These are phyloP conservation scores for Endotricha flammealis DNA, from an alignment of 2,888 invertebrate genomes.

Conservation along the genomic window DNA sequence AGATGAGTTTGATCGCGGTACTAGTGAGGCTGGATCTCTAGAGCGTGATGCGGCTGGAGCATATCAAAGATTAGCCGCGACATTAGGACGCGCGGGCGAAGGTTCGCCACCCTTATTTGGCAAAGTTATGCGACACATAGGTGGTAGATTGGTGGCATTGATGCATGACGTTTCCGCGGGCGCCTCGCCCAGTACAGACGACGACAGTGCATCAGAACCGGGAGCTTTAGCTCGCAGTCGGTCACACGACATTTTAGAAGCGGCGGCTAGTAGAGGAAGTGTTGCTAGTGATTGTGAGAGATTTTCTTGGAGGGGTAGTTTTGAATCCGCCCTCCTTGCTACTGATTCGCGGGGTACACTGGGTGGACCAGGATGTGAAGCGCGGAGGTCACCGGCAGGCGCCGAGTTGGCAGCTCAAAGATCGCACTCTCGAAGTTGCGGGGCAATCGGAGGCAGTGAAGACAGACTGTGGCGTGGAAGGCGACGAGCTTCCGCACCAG, in stretches of 20 bases:
- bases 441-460: conserved; percentile 87
- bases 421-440: conserved; percentile 89
- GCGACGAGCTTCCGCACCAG: conserved; percentile 66
- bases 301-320: conserved; percentile 95
- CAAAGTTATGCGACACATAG: conserved; percentile 95
- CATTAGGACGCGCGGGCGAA: conserved; percentile 85
- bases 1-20: conserved; percentile 89
- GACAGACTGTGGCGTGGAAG: conserved; percentile 71
- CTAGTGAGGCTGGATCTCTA: conserved; percentile 76
- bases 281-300: conserved; percentile 93
- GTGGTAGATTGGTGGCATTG: conserved; percentile 89
- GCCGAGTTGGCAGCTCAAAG: conserved; percentile 88
- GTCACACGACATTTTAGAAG: conserved; percentile 88
- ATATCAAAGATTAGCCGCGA: conserved; percentile 91
- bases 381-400: conserved; percentile 89
- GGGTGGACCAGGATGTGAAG: conserved; percentile 85
- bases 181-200: conserved; percentile 84
- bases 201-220: conserved; percentile 84
- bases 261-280: conserved; percentile 76
- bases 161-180: conserved; percentile 95
- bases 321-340: conserved; percentile 93
- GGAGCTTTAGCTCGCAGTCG: conserved; percentile 85
- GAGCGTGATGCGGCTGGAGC: conserved; percentile 89
- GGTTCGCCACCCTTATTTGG: conserved; percentile 91
- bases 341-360: conserved; percentile 90